phyloP scores from a whole-genome alignment of 92 coral and sea anemone species.

The Parazoanthus atlanticus region DNA sequence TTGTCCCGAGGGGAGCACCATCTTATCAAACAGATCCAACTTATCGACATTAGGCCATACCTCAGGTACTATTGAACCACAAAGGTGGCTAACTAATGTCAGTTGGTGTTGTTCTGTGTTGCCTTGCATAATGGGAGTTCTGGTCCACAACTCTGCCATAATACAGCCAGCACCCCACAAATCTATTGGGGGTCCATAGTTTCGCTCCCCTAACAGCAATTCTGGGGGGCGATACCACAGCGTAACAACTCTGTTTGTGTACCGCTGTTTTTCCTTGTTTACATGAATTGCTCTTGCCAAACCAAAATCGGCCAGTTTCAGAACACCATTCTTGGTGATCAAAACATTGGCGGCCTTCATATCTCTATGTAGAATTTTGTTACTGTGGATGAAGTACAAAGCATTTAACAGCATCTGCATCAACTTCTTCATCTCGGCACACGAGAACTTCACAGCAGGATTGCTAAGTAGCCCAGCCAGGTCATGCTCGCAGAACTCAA shows the following conservation, averaged over 20 bases:
- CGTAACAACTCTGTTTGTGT: conserved; percentile 96
- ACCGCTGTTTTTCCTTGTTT: conserved; percentile 90
- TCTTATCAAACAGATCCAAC: conserved; percentile 85
- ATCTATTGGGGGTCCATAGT: conserved; percentile 99
- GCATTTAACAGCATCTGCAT: conserved; percentile 98
- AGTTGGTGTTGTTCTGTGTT: conserved; percentile 95
- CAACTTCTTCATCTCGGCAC: conserved; percentile 93
- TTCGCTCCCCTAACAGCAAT: conserved; percentile 90
- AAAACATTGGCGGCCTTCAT: conserved; percentile 99
- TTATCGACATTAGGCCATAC: conserved; percentile 98
- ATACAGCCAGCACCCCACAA: conserved; percentile 99
- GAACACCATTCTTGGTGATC: conserved; percentile 95
- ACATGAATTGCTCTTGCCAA: conserved; percentile 95
- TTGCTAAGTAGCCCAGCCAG: conserved; percentile 97
- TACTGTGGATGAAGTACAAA: conserved; percentile 97
- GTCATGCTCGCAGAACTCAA: conserved; percentile 99
- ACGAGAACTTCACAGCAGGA: conserved; percentile 85
- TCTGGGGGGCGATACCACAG: conserved; percentile 99
- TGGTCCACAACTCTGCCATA: conserved; percentile 99
- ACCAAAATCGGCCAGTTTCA: conserved; percentile 98
- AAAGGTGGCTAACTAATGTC: conserved; percentile 86
- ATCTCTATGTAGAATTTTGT: conserved; percentile 97
- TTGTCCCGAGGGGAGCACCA: conserved; percentile 87
- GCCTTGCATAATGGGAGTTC: conserved; percentile 99
- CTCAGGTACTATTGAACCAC: conserved; percentile 91